Base-by-base conservation (phyloP, 2,113 vertebrate species). In the Grus americana region DNA sequence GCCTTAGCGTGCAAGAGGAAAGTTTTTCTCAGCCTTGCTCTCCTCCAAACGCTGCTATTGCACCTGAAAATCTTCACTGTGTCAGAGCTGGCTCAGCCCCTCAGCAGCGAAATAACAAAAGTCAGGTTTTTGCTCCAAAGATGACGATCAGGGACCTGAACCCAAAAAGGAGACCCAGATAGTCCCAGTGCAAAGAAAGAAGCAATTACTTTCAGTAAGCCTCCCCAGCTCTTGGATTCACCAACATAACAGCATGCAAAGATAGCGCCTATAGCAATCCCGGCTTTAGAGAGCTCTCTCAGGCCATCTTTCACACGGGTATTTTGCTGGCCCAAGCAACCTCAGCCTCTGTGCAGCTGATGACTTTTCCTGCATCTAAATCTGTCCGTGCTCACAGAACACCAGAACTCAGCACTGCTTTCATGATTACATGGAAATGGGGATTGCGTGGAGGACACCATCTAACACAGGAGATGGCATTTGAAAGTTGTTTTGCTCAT, bases 301-400 rank as follows among this genome's bases (percentile, higher is more conserved):
- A 40, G 40, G 20, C 40, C n/a, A 57, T 14, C 32, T 15, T 24
- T 57, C 54, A n/a, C 52, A 15, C 1, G 20, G 47, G 11, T 61
- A 13, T 20, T 68, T 16, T 52, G 42, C 54, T 68, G 83, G 40
- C 27, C 59, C 29, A 27, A 23, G 20, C 36, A 74, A 40, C 29
- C 17, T 58, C 61, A 58, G 61, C 34, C 42, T 40, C 61, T 47
- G 44, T 18, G 47, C 47, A 50, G 32, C 46, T 68, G 29, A 58
- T 10, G 16, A 30, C n/a, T 61, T 49, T 44, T 73, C 10, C 27
- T 38, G 8, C 5, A 5, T 23, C 18, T 40, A 42, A 50, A 22
- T 9, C 6, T 30, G 6, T 1, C 61, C 2, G 0, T 4, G 57
- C 7, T 2, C 81, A 58, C 20, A 57, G 54, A 40, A 24, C 19